These are phyloP conservation scores for Cyprinodon brontotheroides DNA, from an alignment of 2,113 vertebrate genomes.

Conservation along the genomic window DNA sequence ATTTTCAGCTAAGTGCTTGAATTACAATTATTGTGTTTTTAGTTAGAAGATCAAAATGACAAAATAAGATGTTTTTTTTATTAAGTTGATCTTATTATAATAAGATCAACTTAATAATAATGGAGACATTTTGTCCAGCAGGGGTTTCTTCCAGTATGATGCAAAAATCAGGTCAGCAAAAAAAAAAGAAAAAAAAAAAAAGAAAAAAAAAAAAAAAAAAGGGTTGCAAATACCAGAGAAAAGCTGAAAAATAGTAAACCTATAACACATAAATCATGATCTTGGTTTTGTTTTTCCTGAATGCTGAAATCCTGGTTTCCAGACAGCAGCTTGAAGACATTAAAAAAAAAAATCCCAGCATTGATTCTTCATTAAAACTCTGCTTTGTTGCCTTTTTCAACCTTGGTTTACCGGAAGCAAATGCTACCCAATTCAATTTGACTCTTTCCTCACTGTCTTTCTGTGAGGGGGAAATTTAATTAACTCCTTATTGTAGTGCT, in stretches of 20 bases:
- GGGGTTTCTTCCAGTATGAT: slow-evolving; percentile 25
- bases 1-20: background rate
- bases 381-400: slow-evolving; percentile 74
- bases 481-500: slow-evolving; percentile 46
- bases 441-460: slow-evolving; percentile 42
- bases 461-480: slow-evolving; percentile 53
- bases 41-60: background rate
- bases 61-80: no score
- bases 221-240: slow-evolving; percentile 11
- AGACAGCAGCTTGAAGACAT: slow-evolving; percentile 55
- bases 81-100: no score
- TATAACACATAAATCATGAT: background rate
- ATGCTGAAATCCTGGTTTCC: slow-evolving; percentile 46
- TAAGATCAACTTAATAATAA: background rate
- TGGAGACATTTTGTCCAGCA: slow-evolving; percentile 49
- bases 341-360: slow-evolving; percentile 61
- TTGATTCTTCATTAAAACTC: slow-evolving; percentile 74
- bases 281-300: slow-evolving; percentile 17
- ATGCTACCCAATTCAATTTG: slow-evolving; percentile 64
- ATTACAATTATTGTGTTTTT: background rate
- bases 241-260: slow-evolving; percentile 7
- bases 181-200: slow-evolving; percentile 31
- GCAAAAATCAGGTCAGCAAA: slow-evolving; percentile 46
- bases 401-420: slow-evolving; percentile 54
- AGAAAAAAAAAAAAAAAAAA: slow-evolving; percentile 18